These are phyloP conservation scores for Platypus cylindrus DNA, from an alignment of 2,888 invertebrate species.

Conservation along the genomic window DNA sequence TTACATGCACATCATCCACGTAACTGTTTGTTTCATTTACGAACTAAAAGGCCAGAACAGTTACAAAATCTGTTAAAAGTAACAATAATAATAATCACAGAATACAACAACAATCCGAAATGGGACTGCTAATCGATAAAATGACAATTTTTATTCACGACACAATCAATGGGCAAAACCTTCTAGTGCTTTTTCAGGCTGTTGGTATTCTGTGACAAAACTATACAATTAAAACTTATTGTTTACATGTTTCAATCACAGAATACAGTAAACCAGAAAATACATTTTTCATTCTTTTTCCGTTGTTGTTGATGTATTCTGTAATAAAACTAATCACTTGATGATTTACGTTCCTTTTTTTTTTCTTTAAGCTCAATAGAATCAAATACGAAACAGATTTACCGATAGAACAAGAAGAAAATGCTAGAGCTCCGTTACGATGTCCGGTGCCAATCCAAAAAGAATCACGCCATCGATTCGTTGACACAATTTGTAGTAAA, in stretches of 20 bases:
- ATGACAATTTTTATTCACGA: too few species aligned
- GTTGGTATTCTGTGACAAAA: too few species aligned
- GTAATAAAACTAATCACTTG: too few species aligned
- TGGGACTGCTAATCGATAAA: too few species aligned
- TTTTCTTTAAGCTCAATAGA: slow-evolving; percentile 48
- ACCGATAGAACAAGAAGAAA: slow-evolving; percentile 28
- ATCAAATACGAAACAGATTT: slow-evolving; percentile 55
- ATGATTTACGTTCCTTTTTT: slow-evolving; percentile 31
- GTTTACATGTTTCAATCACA: too few species aligned
- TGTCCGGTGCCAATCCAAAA: slow-evolving; percentile 81
- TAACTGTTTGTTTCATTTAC: slow-evolving; percentile 86
- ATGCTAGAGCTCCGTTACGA: slow-evolving; percentile 35
- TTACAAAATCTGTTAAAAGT: slow-evolving; percentile 72
- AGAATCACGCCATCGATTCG: slow-evolving; percentile 70
- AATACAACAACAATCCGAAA: not conserved
- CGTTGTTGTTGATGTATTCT: too few species aligned
- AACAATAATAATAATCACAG: not conserved
- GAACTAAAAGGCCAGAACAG: slow-evolving; percentile 80
- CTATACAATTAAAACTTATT: too few species aligned
- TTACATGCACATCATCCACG: slow-evolving; percentile 92
- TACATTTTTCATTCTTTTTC: too few species aligned
- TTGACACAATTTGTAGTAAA: slow-evolving; percentile 73
- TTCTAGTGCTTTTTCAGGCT: too few species aligned
- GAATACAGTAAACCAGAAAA: too few species aligned
- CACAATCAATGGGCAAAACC: too few species aligned